These are phyloP conservation scores for Periophthalmus magnuspinnatus DNA, from an alignment of 2,797 vertebrate species.

Conservation along the genomic window DNA sequence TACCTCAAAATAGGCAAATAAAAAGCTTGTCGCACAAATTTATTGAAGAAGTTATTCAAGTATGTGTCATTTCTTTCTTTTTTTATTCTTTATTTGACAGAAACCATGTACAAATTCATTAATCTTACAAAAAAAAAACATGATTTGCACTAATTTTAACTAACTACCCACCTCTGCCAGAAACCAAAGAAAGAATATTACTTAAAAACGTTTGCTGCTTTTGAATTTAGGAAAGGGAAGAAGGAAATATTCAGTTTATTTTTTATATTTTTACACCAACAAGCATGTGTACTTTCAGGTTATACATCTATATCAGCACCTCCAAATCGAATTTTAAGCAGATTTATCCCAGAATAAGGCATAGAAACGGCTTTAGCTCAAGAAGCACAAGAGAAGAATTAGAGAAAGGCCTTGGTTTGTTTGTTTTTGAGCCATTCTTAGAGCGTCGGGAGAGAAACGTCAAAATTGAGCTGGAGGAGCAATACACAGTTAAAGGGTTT, in stretches of 20 bases:
- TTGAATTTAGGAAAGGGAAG: constrained; percentile 45
- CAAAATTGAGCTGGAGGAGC: constrained; percentile 58
- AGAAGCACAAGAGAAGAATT: constrained; percentile 55
- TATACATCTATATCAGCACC: no score
- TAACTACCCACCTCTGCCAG: constrained; percentile 33
- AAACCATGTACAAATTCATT: no score
- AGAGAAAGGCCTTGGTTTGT: constrained; percentile 15
- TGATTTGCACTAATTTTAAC: no score
- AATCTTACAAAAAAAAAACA: no score
- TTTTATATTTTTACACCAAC: no score
- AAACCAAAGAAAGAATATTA: constrained; percentile 64
- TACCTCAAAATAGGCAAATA: no score
- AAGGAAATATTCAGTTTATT: constrained; percentile 31
- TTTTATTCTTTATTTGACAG: no score
- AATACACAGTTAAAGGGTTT: constrained; percentile 71
- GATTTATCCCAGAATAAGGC: constrained; percentile 37
- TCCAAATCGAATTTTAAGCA: constrained; percentile 44
- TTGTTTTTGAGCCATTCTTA: constrained; percentile 53
- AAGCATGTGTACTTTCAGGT: no score
- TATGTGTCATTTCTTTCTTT: no score
- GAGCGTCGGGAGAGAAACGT: constrained; percentile 42
- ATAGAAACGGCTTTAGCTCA: constrained; percentile 55
- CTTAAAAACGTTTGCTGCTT: constrained; percentile 59
- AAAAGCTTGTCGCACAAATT: no score
- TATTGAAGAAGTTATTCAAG: no score